Evolutionary conservation across 2,888 invertebrate species (phyloP).

Genomic region (Stenichneumon culpator): DNA sequence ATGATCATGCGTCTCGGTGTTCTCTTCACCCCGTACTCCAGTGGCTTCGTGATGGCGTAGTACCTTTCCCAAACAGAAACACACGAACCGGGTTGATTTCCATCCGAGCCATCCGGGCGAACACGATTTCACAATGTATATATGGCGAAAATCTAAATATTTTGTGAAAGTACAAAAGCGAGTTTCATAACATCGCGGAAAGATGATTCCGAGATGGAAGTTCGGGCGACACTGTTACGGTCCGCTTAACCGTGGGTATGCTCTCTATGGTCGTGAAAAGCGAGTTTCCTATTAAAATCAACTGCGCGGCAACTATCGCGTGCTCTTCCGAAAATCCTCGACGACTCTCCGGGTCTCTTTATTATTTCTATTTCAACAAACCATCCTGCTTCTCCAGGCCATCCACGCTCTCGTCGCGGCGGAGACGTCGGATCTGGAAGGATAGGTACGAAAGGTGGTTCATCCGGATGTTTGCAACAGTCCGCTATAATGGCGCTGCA

Average conservation of each 20-base stretch:
- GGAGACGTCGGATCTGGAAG: background rate
- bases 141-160: background rate
- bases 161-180: background rate
- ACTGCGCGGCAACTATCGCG: background rate
- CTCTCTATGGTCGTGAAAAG: background rate
- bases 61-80: conserved; percentile 87
- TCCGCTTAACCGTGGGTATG: background rate
- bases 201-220: background rate
- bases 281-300: conserved; percentile 10
- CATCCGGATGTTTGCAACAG: background rate
- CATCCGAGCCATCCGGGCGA: background rate
- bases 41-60: conserved; percentile 96
- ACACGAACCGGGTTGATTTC: background rate
- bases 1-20: conserved; percentile 96
- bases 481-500: background rate
- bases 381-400: background rate
- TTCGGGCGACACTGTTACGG: background rate
- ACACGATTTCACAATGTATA: background rate
- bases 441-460: background rate
- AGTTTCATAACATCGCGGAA: background rate
- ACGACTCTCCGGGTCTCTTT: conserved; percentile 2
- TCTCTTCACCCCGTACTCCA: conserved; percentile 97
- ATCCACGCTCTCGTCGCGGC: background rate
- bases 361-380: conserved; percentile 9
- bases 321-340: background rate